phyloP scores from a whole-genome alignment of 2,797 vertebrate species.

The Sylvilagus floridanus region DNA sequence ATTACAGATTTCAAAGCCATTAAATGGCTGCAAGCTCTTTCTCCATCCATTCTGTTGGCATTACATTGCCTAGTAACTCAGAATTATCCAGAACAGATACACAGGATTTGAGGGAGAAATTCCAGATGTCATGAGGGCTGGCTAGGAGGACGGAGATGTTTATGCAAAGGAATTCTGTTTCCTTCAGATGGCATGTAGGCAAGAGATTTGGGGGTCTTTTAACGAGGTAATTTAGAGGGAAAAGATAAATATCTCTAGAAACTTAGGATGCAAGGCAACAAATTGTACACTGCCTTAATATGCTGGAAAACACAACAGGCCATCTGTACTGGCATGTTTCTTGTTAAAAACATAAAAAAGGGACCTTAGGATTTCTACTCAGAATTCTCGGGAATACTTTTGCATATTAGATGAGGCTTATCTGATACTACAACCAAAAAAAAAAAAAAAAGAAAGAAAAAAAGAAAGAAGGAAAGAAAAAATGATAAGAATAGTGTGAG shows the following conservation, averaged over 20 bases:
- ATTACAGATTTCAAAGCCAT: background rate
- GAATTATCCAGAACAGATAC: background rate
- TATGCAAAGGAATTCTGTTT: background rate
- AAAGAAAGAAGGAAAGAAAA: too few species aligned
- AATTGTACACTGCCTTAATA: background rate
- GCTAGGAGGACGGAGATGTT: background rate
- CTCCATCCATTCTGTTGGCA: background rate
- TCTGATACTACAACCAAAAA: background rate
- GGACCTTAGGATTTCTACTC: background rate
- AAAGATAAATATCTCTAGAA: background rate
- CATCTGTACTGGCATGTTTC: slow-evolving; percentile 7
- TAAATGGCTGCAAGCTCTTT: background rate
- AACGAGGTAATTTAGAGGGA: background rate
- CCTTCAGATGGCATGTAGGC: background rate
- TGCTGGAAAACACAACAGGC: slow-evolving; percentile 41
- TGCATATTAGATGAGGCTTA: slow-evolving; percentile 1
- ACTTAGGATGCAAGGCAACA: background rate
- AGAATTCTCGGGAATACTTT: slow-evolving; percentile 36
- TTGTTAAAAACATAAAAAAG: background rate
- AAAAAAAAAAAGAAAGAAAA: too few species aligned
- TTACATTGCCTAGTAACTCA: background rate
- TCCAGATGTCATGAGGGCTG: background rate
- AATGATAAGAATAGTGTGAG: background rate
- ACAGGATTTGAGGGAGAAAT: background rate
- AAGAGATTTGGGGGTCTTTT: background rate